Percentiles rank a stretch among this genome's conserved stretches.
Conservation (phyloP, 2,113 vertebrate genomes). For the Rhipidura dahli region DNA sequence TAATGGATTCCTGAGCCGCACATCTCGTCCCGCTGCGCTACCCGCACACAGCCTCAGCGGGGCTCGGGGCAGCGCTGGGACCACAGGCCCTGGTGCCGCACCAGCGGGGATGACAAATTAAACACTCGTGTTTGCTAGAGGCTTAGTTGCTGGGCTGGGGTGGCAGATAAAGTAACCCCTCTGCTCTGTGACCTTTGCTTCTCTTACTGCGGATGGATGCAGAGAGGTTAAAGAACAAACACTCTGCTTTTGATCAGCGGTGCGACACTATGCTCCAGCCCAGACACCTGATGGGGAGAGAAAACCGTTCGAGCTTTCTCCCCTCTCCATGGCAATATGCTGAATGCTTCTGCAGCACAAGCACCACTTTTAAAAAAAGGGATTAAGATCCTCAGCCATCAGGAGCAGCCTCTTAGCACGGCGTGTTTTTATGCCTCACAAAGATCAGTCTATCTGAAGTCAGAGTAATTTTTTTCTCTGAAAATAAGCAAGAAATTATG, state of each 20-base stretch:
- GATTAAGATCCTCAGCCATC: not conserved
- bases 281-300: not conserved
- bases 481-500: constrained; percentile 10
- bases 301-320: not conserved
- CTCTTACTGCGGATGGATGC: not conserved
- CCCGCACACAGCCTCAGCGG: not conserved
- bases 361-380: not conserved
- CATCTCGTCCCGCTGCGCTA: not conserved
- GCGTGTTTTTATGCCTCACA: not conserved
- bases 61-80: not conserved
- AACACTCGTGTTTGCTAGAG: constrained; percentile 44
- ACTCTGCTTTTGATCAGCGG: constrained; percentile 28
- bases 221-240: constrained; percentile 11
- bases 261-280: not conserved
- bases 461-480: not conserved
- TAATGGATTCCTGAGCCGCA: not conserved
- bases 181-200: constrained; percentile 15
- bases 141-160: constrained; percentile 1
- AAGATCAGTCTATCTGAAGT: not conserved
- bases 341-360: not conserved
- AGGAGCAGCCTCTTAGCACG: not conserved
- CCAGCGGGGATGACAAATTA: constrained; percentile 7
- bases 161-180: not conserved
- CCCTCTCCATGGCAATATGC: not conserved
- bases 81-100: not conserved